These are phyloP conservation scores for Agriopis marginaria DNA, from an alignment of 2,888 invertebrate genomes.

Conservation along the genomic window DNA sequence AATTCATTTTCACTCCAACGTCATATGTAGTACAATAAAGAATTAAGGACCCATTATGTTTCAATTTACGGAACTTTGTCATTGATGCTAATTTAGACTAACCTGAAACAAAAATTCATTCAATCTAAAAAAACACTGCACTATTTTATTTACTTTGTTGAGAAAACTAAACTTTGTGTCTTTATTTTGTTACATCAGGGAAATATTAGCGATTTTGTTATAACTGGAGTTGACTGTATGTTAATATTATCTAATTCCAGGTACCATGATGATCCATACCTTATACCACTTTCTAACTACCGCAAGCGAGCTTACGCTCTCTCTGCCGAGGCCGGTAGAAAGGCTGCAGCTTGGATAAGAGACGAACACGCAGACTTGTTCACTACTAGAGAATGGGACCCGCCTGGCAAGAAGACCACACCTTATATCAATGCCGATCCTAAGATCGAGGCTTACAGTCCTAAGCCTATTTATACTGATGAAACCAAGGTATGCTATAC, in stretches of 20 bases:
- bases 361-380: conserved; percentile 91
- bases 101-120: too few species aligned
- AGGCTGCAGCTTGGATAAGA: conserved; percentile 94
- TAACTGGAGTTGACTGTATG: neutral
- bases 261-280: conserved; percentile 96
- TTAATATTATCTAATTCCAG: conserved; percentile 53
- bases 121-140: too few species aligned
- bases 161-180: too few species aligned
- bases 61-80: too few species aligned
- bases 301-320: conserved; percentile 91
- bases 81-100: too few species aligned
- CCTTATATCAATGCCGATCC: conserved; percentile 87
- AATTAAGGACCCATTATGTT: too few species aligned
- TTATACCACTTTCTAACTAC: conserved; percentile 91
- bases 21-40: too few species aligned
- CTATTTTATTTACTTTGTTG: too few species aligned
- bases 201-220: too few species aligned
- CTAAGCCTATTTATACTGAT: conserved; percentile 89
- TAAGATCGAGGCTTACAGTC: conserved; percentile 89
- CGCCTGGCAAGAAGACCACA: conserved; percentile 83
- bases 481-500: conserved; percentile 85
- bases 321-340: conserved; percentile 94
- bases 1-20: too few species aligned
- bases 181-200: too few species aligned
- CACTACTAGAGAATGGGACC: conserved; percentile 87